Base-by-base conservation (phyloP, 2,113 vertebrate genomes). In the Spermophilus dauricus region DNA sequence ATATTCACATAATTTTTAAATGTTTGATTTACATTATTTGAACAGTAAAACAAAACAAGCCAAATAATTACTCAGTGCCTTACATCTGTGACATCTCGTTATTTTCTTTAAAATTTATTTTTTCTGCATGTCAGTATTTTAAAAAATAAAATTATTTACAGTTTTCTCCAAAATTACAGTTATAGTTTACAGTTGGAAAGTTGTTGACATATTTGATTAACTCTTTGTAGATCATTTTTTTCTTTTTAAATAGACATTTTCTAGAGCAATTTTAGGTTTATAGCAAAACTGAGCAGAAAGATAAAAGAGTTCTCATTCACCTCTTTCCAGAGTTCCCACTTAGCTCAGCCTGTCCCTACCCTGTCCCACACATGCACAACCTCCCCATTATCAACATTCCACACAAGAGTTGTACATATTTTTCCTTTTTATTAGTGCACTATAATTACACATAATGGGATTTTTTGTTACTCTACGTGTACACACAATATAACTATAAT, bases 1-100 rank as follows among this genome's bases (percentile, higher is more conserved):
- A 70, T 11, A 84, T 84, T 61, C 22, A 17, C 28, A 72, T 93
- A 61, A 58, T 89, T 72, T 58, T 93, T n/a, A 89, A 93, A 84
- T 51, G 39, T 51, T 89, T 78, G 20, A 63, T 84, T n/a, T 58
- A 51, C 8, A 69, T 89, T 88, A 67, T 84, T 89, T 77, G 28
- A 70, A 69, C 26, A 51, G 37, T 88, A 89, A 77, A 84, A 39
- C 16, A 93, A 92, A 80, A 72, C 5, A 34, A 91, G 32, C 4
- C 77, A 95, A 86, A 53, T 73, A 70, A 63, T 86, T 84, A 76
- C 45, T 89, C 37, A 83, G 42, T 83, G 24, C 37, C 30, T 77
- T 70, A 11, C 83, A 65, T 63, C 22, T 86, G 32, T 61, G 26
- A n/a, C 4, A 11, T 1, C 77, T 75, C n/a, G 65, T 77, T 77